These are phyloP conservation scores for Pipa parva DNA, from an alignment of 2,113 vertebrate genomes.

Conservation along the genomic window DNA sequence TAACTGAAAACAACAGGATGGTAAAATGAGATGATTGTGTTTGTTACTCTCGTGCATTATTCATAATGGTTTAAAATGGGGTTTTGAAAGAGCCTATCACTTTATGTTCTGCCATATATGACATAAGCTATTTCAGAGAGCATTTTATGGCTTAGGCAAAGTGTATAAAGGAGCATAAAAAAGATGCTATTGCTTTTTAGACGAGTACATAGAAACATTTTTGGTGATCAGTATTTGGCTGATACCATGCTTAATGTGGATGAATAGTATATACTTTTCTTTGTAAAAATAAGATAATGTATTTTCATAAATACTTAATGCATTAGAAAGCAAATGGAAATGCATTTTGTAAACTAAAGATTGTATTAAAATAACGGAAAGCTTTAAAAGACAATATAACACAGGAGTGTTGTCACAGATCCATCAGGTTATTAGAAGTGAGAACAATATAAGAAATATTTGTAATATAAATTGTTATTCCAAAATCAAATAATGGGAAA, in stretches of 20 bases:
- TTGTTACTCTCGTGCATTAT: background rate
- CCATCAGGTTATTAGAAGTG: too few species aligned
- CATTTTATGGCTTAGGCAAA: background rate
- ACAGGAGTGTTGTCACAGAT: too few species aligned
- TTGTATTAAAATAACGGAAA: too few species aligned
- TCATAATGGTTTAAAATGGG: background rate
- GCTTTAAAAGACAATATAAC: too few species aligned
- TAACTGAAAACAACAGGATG: conserved; percentile 6
- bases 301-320: background rate
- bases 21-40: conserved; percentile 3
- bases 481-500: too few species aligned
- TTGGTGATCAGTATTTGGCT: background rate
- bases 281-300: background rate
- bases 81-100: conserved; percentile 1
- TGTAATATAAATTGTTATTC: too few species aligned
- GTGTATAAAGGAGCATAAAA: background rate
- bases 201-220: background rate
- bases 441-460: too few species aligned
- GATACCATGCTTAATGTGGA: background rate
- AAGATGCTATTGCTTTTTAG: background rate
- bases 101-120: background rate
- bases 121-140: background rate
- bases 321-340: too few species aligned
- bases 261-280: background rate
- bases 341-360: too few species aligned